Evolutionary conservation across 2,113 vertebrate species (phyloP).

Genomic region (Nothobranchius furzeri): DNA sequence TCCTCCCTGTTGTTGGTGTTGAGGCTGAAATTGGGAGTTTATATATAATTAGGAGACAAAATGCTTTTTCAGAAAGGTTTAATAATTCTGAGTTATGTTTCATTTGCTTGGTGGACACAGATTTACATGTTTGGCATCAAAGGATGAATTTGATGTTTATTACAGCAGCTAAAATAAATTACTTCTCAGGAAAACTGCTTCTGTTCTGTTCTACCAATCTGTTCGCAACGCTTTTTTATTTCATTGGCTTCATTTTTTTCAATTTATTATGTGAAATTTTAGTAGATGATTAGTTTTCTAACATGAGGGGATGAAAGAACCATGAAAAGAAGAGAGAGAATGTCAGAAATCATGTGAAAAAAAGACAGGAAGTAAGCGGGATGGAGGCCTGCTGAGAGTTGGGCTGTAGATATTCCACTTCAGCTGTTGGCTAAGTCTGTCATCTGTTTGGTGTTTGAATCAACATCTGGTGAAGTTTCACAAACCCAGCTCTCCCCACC

Average conservation of each 20-base stretch:
- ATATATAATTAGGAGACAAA: not conserved
- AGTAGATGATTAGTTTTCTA: slow-evolving; percentile 5
- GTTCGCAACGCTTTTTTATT: not conserved
- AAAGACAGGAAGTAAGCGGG: slow-evolving; percentile 10
- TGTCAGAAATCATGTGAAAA: slow-evolving; percentile 9
- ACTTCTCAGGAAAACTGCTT: slow-evolving; percentile 34
- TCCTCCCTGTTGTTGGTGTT: slow-evolving; percentile 16
- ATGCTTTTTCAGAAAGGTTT: slow-evolving; percentile 11
- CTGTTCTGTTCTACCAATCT: slow-evolving; percentile 20
- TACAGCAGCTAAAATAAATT: slow-evolving; percentile 48
- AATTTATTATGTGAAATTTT: slow-evolving; percentile 25
- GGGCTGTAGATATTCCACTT: slow-evolving; percentile 57
- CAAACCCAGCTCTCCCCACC: slow-evolving; percentile 35
- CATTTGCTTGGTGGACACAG: slow-evolving; percentile 38
- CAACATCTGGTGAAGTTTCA: slow-evolving; percentile 64
- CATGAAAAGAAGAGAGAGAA: not conserved
- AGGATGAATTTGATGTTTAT: slow-evolving; percentile 49
- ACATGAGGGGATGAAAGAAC: not conserved
- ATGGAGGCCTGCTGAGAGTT: slow-evolving; percentile 46
- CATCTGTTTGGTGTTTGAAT: slow-evolving; percentile 57
- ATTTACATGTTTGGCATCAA: slow-evolving; percentile 41
- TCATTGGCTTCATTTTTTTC: not conserved
- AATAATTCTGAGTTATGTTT: slow-evolving; percentile 28
- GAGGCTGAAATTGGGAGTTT: slow-evolving; percentile 18
- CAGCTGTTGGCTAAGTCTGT: slow-evolving; percentile 56